Percentiles rank a stretch among this genome's conserved stretches.
These are phyloP conservation scores for Thumatha senex DNA, from an alignment of 2,888 invertebrate species.

Conservation along the genomic window DNA sequence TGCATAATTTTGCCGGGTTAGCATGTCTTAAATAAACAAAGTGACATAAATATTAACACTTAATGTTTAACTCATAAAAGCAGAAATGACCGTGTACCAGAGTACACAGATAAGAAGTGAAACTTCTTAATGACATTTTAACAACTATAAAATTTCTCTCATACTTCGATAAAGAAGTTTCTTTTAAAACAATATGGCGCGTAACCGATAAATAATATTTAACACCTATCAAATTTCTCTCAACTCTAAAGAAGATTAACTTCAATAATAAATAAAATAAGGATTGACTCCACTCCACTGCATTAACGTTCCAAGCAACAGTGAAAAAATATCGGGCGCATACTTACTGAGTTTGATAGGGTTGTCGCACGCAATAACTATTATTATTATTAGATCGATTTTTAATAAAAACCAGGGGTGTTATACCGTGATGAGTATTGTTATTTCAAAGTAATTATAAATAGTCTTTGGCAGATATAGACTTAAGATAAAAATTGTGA, in stretches of 20 bases:
- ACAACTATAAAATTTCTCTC: too few species aligned
- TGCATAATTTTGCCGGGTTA: too few species aligned
- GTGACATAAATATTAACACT: neutral
- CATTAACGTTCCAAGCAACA: slow-evolving; percentile 48
- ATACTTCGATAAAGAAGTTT: too few species aligned
- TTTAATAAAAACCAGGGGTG: neutral
- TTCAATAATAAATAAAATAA: slow-evolving; percentile 26
- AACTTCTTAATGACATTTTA: too few species aligned
- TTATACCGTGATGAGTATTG: neutral
- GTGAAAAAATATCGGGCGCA: slow-evolving; percentile 82
- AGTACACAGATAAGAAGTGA: too few species aligned
- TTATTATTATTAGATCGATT: slow-evolving; percentile 44
- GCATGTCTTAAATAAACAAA: neutral
- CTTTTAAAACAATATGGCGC: too few species aligned
- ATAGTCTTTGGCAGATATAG: too few species aligned
- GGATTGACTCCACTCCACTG: slow-evolving; percentile 49
- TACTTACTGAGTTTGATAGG: slow-evolving; percentile 65
- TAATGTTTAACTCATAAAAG: slow-evolving; percentile 4
- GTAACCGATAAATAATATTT: too few species aligned
- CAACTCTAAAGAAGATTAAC: too few species aligned
- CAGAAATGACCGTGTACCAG: slow-evolving; percentile 22
- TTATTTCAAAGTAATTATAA: neutral
- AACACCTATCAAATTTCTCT: too few species aligned
- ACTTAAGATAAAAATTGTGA: neutral
- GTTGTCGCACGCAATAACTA: slow-evolving; percentile 64